Base-by-base conservation (phyloP, 2,888 invertebrate genomes). In the Mimumesa dahlbomi region DNA sequence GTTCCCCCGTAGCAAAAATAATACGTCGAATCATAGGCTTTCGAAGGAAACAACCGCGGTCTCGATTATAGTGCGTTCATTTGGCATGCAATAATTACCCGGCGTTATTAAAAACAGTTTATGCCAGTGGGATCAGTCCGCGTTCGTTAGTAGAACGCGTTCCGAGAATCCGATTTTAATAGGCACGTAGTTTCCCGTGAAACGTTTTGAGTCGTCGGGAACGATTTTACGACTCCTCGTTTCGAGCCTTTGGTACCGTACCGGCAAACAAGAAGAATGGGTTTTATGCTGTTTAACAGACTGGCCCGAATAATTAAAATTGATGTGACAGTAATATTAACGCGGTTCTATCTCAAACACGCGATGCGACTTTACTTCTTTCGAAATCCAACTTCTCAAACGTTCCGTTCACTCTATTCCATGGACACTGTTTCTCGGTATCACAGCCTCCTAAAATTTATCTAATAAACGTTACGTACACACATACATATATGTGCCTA, bases 151-250 rank as follows among this genome's bases (percentile, higher is more conserved):
- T 67, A 58, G 71, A 79, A 69, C 62, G 66, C 68, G 68, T 77
- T 79, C 79, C 22, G 64, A 50, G 79, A 79, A 80, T 69, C 58
- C 66, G 77, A 50, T 67, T 79, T 80, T 79, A 79, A 80, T 79
- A 75, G 79, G 66, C 72, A 62, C 71, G 67, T 72, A 72, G 64
- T 77, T 80, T 77, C 71, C 63, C 64, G 77, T 72, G 77, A 74
- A 77, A 77, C 59, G 62, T 56, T 71, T 43, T 46, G 71, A 76
- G 54, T 57, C 46, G 59, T 36, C 69, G 58, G 54, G 50, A 68
- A 75, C 72, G 69, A 77, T 77, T 79, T 79, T 79, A 79, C 79
- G 79, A 79, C 75, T 67, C 52, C 66, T 67, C 79, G 69, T 77
- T 72, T 62, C 46, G n/a, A 49, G 61, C 65, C 73, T 75, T 75